phyloP scores from a whole-genome alignment of 2,797 vertebrate species.

The Sebastolobus alascanus region DNA sequence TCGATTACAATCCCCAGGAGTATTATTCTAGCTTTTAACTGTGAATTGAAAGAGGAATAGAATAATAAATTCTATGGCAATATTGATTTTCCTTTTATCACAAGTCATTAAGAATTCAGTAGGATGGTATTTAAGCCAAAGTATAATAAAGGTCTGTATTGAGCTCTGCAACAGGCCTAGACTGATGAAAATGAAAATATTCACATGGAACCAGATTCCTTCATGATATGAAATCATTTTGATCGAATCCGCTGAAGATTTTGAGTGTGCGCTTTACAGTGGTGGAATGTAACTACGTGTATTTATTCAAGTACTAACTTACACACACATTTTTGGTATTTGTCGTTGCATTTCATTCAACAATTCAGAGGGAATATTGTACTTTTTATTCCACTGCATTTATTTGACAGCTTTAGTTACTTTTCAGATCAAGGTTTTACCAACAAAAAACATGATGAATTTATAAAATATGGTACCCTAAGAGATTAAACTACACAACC shows the following conservation, averaged over 20 bases:
- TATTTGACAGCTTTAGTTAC: neutral
- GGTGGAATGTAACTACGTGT: neutral
- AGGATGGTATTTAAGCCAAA: neutral
- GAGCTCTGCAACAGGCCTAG: neutral
- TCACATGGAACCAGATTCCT: neutral
- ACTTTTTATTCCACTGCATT: neutral
- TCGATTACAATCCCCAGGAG: conserved; percentile 32
- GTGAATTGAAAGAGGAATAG: conserved; percentile 21
- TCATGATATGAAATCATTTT: neutral
- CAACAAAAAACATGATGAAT: neutral
- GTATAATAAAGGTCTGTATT: neutral
- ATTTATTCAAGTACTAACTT: neutral
- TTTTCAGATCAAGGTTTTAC: neutral
- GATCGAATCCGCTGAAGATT: neutral
- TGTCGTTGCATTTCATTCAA: neutral
- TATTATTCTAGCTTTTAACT: conserved; percentile 30
- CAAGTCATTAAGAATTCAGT: conserved; percentile 25
- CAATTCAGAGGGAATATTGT: neutral
- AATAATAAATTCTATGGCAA: conserved; percentile 32
- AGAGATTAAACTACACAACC: neutral
- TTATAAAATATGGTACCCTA: neutral
- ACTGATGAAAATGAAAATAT: neutral
- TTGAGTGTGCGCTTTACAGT: neutral
- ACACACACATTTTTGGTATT: neutral
- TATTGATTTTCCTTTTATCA: conserved; percentile 52